These are phyloP conservation scores for Hypanus sabinus DNA, from an alignment of 2,113 vertebrate species.

Conservation along the genomic window DNA sequence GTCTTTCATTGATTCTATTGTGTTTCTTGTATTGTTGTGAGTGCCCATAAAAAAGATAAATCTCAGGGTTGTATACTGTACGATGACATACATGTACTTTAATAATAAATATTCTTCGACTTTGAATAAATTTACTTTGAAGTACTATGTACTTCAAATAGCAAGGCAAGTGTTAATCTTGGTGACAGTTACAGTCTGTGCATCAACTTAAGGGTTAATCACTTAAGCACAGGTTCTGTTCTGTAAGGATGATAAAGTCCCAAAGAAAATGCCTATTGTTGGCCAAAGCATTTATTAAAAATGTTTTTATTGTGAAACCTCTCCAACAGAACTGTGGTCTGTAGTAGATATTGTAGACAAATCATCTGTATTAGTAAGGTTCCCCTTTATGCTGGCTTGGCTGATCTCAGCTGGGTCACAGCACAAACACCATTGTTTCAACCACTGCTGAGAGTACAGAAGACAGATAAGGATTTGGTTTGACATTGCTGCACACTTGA, in stretches of 20 bases:
- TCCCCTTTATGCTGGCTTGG: not conserved
- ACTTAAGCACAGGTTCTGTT: not conserved
- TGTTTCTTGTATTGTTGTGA: too few relatives aligned
- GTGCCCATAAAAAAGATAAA: too few relatives aligned
- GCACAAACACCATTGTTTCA: not conserved
- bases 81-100: too few relatives aligned
- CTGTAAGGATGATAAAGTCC: not conserved
- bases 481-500: not conserved
- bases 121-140: too few relatives aligned
- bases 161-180: too few relatives aligned
- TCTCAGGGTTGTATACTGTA: too few relatives aligned
- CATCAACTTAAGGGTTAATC: not conserved
- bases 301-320: not conserved
- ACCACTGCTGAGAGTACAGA: not conserved
- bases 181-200: not conserved
- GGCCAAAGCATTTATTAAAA: not conserved
- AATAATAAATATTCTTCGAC: too few relatives aligned
- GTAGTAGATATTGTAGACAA: not conserved
- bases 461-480: not conserved
- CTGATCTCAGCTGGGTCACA: not conserved
- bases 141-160: too few relatives aligned
- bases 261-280: not conserved
- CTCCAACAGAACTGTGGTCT: not conserved
- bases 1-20: too few relatives aligned
- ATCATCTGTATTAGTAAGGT: not conserved